Conservation (phyloP, 30 jellyfish, hydroid and myxozoan species). For the Nemopilema nomurai region DNA sequence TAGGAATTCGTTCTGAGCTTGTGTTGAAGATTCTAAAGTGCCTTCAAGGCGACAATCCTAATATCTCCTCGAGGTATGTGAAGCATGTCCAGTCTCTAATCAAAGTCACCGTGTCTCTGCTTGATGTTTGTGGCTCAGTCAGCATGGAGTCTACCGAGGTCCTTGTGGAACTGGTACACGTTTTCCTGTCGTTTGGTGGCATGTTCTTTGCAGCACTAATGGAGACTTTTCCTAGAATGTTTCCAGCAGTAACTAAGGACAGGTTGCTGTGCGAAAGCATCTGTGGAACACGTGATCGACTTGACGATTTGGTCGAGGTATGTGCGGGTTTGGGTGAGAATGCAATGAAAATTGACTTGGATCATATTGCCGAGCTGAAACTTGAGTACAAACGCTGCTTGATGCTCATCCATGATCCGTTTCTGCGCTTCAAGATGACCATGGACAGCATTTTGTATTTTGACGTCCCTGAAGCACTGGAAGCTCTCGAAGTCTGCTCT, state of each 20-base stretch:
- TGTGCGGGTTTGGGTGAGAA: slow-evolving; percentile 21
- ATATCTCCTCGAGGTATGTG: slow-evolving; percentile 25
- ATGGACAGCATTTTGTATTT: slow-evolving; percentile 30
- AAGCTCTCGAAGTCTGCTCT: slow-evolving; percentile 65
- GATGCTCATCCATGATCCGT: slow-evolving; percentile 59
- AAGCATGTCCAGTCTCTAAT: slow-evolving; percentile 46
- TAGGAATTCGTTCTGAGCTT: slow-evolving; percentile 14
- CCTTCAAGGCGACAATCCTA: slow-evolving; percentile 42
- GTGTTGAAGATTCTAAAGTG: slow-evolving; percentile 28
- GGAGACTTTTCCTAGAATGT: slow-evolving; percentile 34
- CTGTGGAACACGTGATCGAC: slow-evolving; percentile 27
- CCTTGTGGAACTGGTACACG: slow-evolving; percentile 42
- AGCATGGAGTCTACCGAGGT: slow-evolving; percentile 38
- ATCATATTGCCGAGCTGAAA: slow-evolving; percentile 31
- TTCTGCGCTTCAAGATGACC: slow-evolving; percentile 32
- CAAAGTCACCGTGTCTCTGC: slow-evolving; percentile 35
- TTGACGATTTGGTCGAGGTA: slow-evolving; percentile 47
- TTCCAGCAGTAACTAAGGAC: slow-evolving; percentile 37
- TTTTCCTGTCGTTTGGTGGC: slow-evolving; percentile 46
- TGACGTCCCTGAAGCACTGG: slow-evolving; percentile 58
- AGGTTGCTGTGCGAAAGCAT: slow-evolving; percentile 45
- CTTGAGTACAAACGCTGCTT: slow-evolving; percentile 49
- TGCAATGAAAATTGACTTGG: slow-evolving; percentile 51
- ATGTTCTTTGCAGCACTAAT: slow-evolving; percentile 29
- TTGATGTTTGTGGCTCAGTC: slow-evolving; percentile 42